Base-by-base conservation (phyloP, 2,888 invertebrate genomes). In the Xestoiulus laeticollis region DNA sequence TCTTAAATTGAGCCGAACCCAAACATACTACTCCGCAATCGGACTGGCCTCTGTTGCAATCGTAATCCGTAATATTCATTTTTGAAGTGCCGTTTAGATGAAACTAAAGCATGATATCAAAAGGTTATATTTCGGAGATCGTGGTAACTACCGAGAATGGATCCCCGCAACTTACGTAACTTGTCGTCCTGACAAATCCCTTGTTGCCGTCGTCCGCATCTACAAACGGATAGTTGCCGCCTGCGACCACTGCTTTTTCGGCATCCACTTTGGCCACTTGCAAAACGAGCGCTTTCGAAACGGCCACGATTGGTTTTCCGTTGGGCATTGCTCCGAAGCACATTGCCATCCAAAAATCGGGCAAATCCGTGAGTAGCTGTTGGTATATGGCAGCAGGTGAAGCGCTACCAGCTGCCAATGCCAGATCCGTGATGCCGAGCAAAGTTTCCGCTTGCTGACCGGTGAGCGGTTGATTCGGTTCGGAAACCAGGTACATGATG, bases 261-360 rank as follows among this genome's bases (percentile, higher is more conserved):
- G 22, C 43, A 33, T 84, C 84, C 84, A 84, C 33, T 33, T 84
- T 84, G 33, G 84, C n/a, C 33, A 43, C 84, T 14, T 84, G 84
- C 43, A 84, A 12, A 22, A 43, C 84, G n/a, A 84, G 16, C 19
- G 84, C n/a, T 19, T 33, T 33, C 33, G 84, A 16, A 14, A n/a
- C 22, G 38, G 43, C 84, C 38, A 84, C 84, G 84, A 84, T 22
- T 16, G 86, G 86, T 6, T n/a, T 32, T 4, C 68, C 68, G 59
- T 86, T 68, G 16, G 59, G 32, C 48, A 16, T 3, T 3, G 53
- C 44, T 3, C 68, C 68, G 16, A 22, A n/a, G 33, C 86, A 86
- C 32, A 86, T 86, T 16, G 59, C 68, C 26, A 59, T 53, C 86
- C 86, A 86, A 59, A 86, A 19, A 30, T 59, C 86, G 32, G 86